phyloP scores from a whole-genome alignment of 2,797 vertebrate species.

The Carapus acus region DNA sequence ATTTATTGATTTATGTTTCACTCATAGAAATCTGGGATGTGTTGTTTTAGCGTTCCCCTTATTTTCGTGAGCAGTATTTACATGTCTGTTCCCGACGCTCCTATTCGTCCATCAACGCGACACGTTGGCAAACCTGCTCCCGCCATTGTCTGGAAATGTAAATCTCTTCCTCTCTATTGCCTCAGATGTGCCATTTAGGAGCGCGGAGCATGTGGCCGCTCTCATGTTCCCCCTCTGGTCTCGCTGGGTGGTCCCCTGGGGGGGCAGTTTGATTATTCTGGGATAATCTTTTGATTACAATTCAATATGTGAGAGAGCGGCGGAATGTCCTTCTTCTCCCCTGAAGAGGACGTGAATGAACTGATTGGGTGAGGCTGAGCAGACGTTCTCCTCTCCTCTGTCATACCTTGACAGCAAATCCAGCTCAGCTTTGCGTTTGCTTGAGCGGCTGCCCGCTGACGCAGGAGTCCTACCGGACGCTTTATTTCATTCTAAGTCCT shows the following conservation, averaged over 20 bases:
- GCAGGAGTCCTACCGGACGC: background rate
- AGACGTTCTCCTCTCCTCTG: constrained; percentile 18
- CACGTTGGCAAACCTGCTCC: background rate
- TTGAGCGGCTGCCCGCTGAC: background rate
- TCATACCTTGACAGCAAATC: constrained; percentile 21
- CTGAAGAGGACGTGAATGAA: constrained; percentile 27
- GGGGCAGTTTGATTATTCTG: constrained; percentile 48
- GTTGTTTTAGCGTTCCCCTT: too few relatives aligned
- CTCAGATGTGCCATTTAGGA: constrained; percentile 22
- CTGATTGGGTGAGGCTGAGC: constrained; percentile 25
- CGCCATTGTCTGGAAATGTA: too few relatives aligned
- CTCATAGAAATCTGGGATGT: too few relatives aligned
- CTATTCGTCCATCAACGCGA: constrained; percentile 11
- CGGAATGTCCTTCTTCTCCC: constrained; percentile 32
- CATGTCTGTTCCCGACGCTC: background rate
- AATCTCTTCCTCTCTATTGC: constrained; percentile 12
- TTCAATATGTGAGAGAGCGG: constrained; percentile 44
- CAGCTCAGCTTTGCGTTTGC: constrained; percentile 6
- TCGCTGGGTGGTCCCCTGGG: constrained; percentile 63
- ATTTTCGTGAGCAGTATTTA: too few relatives aligned
- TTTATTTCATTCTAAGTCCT: background rate
- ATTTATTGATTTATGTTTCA: too few relatives aligned
- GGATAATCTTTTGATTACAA: constrained; percentile 63
- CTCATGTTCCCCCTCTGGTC: constrained; percentile 40
- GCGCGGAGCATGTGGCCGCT: constrained; percentile 42